A percentile compares a stretch with the other conserved stretches of the same genome.
Conservation (phyloP, 1,140 invertebrate genomes). For the Epicauta chinensis region DNA sequence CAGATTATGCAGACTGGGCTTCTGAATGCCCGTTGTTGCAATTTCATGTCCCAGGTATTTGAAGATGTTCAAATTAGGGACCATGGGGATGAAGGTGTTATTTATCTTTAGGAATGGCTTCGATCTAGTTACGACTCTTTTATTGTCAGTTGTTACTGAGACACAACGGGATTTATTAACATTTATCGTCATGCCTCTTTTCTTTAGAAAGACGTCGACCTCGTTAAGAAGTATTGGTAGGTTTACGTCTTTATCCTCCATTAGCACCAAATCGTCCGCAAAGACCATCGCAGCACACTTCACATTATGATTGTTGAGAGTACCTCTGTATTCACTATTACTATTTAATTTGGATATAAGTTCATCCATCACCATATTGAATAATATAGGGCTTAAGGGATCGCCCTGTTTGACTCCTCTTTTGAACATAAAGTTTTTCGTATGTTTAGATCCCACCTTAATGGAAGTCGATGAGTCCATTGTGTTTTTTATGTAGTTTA, state of each 20-base stretch:
- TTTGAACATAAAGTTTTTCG: constrained; percentile 25
- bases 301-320: not conserved
- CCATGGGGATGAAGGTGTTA: not conserved
- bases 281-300: constrained; percentile 35
- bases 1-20: not conserved
- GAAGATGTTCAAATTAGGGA: not conserved
- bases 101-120: not conserved
- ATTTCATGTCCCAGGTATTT: not conserved
- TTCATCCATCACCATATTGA: constrained; percentile 45
- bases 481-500: constrained; percentile 1
- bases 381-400: constrained; percentile 44
- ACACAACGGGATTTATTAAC: not conserved
- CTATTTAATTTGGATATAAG: constrained; percentile 27
- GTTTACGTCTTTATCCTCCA: constrained; percentile 20
- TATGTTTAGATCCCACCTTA: constrained; percentile 13
- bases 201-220: not conserved
- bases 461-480: constrained; percentile 14
- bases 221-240: constrained; percentile 1
- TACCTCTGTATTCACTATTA: not conserved
- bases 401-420: constrained; percentile 48
- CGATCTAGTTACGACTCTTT: not conserved
- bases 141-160: not conserved
- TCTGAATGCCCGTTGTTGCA: not conserved
- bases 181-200: constrained; percentile 9
- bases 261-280: constrained; percentile 41